Evolutionary conservation across 2,113 vertebrate species (phyloP), one percentile per base, ranked within the genome.

Genomic region (Nibea albiflora): DNA sequence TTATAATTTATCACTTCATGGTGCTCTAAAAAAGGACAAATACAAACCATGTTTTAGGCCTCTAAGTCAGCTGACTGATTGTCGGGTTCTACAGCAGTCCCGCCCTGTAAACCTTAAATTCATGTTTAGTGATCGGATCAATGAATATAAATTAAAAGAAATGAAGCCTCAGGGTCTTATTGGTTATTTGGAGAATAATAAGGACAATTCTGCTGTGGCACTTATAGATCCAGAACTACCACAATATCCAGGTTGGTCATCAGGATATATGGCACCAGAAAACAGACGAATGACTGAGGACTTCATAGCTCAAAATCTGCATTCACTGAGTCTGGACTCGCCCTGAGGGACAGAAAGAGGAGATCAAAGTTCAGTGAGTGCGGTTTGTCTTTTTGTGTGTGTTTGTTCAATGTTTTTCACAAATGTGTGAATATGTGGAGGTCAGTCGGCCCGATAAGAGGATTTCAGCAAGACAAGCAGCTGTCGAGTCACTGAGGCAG

Each of bases 401-500:
- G 35, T 26, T 26, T 26, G 24, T 26, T 26, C 24, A 26, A 26
- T 26, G 24, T 6, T 5, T 16, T 12, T n/a, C 4, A 19, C 1
- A 12, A 16, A 14, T 14, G 5, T 39, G 35, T 74, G 60, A 64
- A 46, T 7, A 50, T 63, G 31, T 56, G 20, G 69, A 50, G 71
- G 58, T 17, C 47, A 77, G 71, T 63, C 64, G 53, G 35, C 22
- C 20, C 31, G 66, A 65, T 46, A 49, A 83, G 46, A 85, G 56
- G 31, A 46, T 71, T 83, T 61, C 56, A 67, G 54, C 14, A 22
- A 44, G 28, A 22, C 57, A 65, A 77, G 77, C 80, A 80, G 67
- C 72, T 74, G 78, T 60, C 75, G 74, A 72, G 46, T 81, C 72
- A 84, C 61, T n/a, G 66, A 52, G 2, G 71, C 39, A 57, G 46